Base-by-base conservation (phyloP, 1,140 invertebrate species). In the Asbolus verrucosus region DNA sequence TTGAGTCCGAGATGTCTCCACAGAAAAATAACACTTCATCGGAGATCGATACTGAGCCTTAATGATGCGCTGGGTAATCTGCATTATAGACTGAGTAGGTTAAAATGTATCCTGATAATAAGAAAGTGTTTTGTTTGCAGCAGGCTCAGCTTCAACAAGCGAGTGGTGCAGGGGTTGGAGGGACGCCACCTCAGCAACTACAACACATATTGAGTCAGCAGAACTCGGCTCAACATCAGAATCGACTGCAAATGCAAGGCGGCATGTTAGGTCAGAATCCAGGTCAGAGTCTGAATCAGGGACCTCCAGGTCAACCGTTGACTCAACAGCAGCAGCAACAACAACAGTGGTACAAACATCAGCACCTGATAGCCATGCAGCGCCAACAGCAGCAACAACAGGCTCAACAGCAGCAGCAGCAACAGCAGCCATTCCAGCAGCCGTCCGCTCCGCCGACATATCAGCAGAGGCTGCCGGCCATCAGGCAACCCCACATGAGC, bases 201-300 rank as follows among this genome's bases (percentile, higher is more conserved):
- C 84, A 85, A 69, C 81, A 86, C 71, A 85, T 87, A 81, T 76
- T 87, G 69, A 84, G 83, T 8, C 86, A 86, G 69, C 66, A 81
- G 81, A 54, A 54, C 16, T 13, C 15, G 14, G 33, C 16, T 4
- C 54, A 60, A 9, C 61, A 63, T 24, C 61, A 18, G 39, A 63
- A 41, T n/a, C 33, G 61, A 11, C 69, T 73, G 43, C 63, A 69
- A 14, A 72, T 75, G 69, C 76, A 79, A 43, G 76, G 79, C 38
- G 77, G 80, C 6, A 83, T 82, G 5, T 82, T 84, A 9, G 81
- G 83, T 38, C 84, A 84, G 73, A 77, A 60, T 69, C 80, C 69
- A 73, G 77, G 39, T 77, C 79, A 82, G 67, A 79, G 82, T 16
- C 73, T 77, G 14, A 76, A 81, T 36, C 81, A 82, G 59, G 76